These are phyloP conservation scores for Polyodon spathula DNA, from an alignment of 2,113 vertebrate species.

Conservation along the genomic window DNA sequence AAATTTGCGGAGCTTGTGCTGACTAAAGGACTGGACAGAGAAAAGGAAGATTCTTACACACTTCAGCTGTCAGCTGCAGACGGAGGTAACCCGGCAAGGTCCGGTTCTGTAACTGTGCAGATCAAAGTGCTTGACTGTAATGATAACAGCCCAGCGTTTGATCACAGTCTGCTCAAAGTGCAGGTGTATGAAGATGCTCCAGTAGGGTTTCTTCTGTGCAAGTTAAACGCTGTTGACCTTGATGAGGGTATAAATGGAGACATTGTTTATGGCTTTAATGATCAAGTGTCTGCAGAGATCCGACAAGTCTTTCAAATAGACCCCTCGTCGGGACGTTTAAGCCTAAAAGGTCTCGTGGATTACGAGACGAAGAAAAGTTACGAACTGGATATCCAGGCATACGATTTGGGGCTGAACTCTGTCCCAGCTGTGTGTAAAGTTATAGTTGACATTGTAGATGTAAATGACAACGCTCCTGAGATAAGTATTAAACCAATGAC, in stretches of 20 bases:
- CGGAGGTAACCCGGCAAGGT: constrained; percentile 33
- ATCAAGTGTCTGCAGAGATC: constrained; percentile 28
- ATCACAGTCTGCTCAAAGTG: constrained; percentile 47
- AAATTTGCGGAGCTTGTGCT: constrained; percentile 53
- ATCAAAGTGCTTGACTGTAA: constrained; percentile 58
- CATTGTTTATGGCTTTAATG: constrained; percentile 49
- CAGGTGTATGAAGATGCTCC: constrained; percentile 54
- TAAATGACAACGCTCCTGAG: constrained; percentile 61
- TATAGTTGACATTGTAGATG: constrained; percentile 50
- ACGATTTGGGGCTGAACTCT: constrained; percentile 41
- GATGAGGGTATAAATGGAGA: constrained; percentile 54
- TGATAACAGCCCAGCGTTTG: constrained; percentile 60
- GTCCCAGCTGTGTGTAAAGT: constrained; percentile 48
- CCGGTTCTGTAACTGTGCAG: constrained; percentile 38
- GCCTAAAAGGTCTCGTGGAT: constrained; percentile 44
- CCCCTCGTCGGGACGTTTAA: constrained; percentile 44
- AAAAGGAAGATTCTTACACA: constrained; percentile 46
- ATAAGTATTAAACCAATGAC: constrained; percentile 62
- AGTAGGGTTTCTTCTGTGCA: constrained; percentile 45
- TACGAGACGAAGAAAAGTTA: constrained; percentile 48
- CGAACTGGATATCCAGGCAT: constrained; percentile 48
- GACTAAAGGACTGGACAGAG: constrained; percentile 48
- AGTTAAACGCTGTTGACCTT: constrained; percentile 54
- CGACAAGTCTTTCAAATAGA: constrained; percentile 49
- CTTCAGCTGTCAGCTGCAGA: constrained; percentile 46